Evolutionary conservation across 2,888 invertebrate species (phyloP).

Genomic region (Escarpia spicata): DNA sequence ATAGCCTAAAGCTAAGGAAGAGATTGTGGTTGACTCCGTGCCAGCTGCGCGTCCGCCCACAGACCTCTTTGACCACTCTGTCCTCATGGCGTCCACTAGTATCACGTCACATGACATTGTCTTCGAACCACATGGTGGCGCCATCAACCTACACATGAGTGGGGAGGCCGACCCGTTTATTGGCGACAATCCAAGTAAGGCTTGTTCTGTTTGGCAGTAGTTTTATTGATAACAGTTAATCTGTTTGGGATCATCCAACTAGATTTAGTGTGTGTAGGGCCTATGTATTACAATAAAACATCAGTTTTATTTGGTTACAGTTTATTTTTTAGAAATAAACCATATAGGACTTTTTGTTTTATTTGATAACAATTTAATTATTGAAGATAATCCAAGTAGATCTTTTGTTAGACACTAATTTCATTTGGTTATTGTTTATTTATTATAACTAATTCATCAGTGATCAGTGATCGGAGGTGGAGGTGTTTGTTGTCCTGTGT

Average conservation of each 20-base stretch:
- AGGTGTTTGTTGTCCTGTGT: too few relatives aligned
- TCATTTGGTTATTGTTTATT: background rate
- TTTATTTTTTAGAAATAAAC: background rate
- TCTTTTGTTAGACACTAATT: background rate
- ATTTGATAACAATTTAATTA: too few relatives aligned
- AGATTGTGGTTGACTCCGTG: background rate
- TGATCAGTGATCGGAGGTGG: too few relatives aligned
- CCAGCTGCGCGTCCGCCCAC: background rate
- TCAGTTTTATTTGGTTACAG: background rate
- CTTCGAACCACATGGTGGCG: background rate
- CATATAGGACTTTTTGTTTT: background rate
- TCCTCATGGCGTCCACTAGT: background rate
- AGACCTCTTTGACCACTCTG: background rate
- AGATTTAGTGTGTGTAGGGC: background rate
- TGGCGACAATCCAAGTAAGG: constrained; percentile 9
- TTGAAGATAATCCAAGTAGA: background rate
- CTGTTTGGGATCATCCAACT: background rate
- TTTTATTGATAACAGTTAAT: background rate
- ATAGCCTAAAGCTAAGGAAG: background rate
- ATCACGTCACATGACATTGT: background rate
- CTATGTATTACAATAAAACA: background rate
- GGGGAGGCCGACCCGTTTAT: background rate
- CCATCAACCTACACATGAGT: background rate
- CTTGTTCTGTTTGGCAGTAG: background rate
- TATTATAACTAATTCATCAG: too few relatives aligned